Percentiles rank a stretch among this genome's conserved stretches.
Conservation (phyloP, 1,140 invertebrate genomes). For the Solenopsis fugax region DNA sequence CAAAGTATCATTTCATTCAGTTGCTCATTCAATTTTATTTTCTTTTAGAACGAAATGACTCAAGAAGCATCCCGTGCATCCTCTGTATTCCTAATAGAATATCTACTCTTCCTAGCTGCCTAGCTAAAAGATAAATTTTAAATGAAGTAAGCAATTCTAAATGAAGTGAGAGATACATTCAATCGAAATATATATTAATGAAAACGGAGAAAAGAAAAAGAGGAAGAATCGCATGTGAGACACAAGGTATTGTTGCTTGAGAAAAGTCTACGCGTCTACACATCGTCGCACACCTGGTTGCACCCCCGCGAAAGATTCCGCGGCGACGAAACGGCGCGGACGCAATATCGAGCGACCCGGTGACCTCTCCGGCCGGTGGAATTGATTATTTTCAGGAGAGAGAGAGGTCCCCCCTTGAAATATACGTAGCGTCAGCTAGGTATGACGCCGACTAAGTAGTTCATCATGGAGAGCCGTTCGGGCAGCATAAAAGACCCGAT, state of each 20-base stretch:
- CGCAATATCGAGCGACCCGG: slow-evolving; percentile 77
- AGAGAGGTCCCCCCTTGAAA: slow-evolving; percentile 56
- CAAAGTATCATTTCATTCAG: too few relatives aligned
- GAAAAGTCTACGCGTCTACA: neutral
- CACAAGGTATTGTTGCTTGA: neutral
- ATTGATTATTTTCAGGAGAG: slow-evolving; percentile 77
- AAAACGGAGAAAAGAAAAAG: neutral
- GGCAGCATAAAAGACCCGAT: slow-evolving; percentile 78
- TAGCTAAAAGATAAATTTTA: neutral
- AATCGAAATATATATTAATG: neutral
- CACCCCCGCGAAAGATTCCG: slow-evolving; percentile 22
- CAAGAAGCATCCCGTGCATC: neutral
- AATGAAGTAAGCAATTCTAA: neutral
- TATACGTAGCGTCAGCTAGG: slow-evolving; percentile 31
- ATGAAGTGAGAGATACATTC: neutral
- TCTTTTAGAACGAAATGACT: neutral
- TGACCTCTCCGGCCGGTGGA: slow-evolving; percentile 69
- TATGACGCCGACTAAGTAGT: slow-evolving; percentile 65
- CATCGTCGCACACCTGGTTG: neutral
- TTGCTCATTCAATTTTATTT: neutral
- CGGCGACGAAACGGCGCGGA: slow-evolving; percentile 44
- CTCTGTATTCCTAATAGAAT: neutral
- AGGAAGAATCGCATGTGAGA: neutral
- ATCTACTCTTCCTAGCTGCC: neutral
- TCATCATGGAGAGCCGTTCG: slow-evolving; percentile 74